Evolutionary conservation across 2,113 vertebrate genomes (phyloP), one percentile per base, ranked within the genome.

Genomic region (Aphelocoma coerulescens): DNA sequence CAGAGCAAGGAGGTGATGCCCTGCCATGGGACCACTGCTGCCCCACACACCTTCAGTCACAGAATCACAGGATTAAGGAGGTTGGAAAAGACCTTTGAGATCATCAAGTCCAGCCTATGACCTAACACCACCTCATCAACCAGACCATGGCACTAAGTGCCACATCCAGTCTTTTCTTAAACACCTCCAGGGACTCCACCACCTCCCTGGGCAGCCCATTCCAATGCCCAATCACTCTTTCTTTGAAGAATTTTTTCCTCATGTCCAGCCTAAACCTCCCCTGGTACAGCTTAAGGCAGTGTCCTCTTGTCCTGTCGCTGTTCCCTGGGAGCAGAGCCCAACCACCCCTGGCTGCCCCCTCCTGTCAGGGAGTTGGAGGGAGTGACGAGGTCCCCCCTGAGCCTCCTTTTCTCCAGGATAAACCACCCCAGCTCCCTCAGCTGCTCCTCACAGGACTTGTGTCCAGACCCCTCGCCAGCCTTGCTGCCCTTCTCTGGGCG

Each of bases 21-120:
- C 18, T 49, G 58, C 57, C 6, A 1, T 1, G 39, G 75, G 71
- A 55, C 16, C 43, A 74, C 32, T 33, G 54, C 46, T 57, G 16
- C 35, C 6, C 1, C 67, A 58, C 23, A 3, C 49, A 28, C 51
- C 49, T 69, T 71, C n/a, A 21, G 3, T 19, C n/a, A 48, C 49
- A 66, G 43, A 26, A 79, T 9, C 33, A 71, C 24, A 30, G 37
- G 2, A 46, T 66, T 41, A n/a, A 49, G 0, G 0, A 23, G 1
- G 1, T 4, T 75, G 61, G 43, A 16, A 57, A 74, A n/a, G 10
- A 49, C 5, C 24, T 57, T 16, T 1, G 24, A 66, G 51, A 41
- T 30, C 39, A 54, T 22, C 7, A 0, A 22, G n/a, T 19, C 58
- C 41, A 55, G 4, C 23, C 27, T 30, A 0, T 28, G 18, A 23